phyloP scores from a whole-genome alignment of 2,797 vertebrate genomes.

The Acipenser oxyrinchus region DNA sequence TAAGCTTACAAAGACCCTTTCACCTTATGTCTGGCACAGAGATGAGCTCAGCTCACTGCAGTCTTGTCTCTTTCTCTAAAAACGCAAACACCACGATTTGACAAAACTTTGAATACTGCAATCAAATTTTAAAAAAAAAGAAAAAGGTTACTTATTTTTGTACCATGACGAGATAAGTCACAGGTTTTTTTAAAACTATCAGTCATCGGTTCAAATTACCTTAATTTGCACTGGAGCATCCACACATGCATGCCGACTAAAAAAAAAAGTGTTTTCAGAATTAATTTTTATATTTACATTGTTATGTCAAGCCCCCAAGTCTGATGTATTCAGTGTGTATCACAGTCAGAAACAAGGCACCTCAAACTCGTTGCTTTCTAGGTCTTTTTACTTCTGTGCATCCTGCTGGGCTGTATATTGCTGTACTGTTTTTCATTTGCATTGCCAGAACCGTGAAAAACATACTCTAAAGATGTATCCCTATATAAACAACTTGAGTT shows the following conservation, averaged over 20 bases:
- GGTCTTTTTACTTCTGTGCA: constrained; percentile 50
- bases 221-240: constrained; percentile 37
- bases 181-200: constrained; percentile 38
- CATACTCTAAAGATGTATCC: neutral
- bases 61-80: too few species aligned
- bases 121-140: constrained; percentile 33
- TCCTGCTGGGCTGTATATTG: constrained; percentile 48
- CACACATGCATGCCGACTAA: constrained; percentile 8
- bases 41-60: too few species aligned
- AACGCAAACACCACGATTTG: too few species aligned
- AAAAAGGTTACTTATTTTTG: constrained; percentile 44
- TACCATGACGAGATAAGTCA: constrained; percentile 31
- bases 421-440: constrained; percentile 36
- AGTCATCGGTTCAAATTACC: constrained; percentile 43
- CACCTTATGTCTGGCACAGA: too few species aligned
- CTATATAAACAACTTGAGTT: neutral
- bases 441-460: constrained; percentile 35
- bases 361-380: constrained; percentile 47
- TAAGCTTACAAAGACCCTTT: too few species aligned
- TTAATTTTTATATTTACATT: constrained; percentile 36
- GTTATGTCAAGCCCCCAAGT: constrained; percentile 31
- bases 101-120: too few species aligned
- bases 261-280: constrained; percentile 29
- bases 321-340: constrained; percentile 39
- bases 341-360: constrained; percentile 40